phyloP scores from a whole-genome alignment of 2,888 invertebrate species.

The Cacoxenus indagator region DNA sequence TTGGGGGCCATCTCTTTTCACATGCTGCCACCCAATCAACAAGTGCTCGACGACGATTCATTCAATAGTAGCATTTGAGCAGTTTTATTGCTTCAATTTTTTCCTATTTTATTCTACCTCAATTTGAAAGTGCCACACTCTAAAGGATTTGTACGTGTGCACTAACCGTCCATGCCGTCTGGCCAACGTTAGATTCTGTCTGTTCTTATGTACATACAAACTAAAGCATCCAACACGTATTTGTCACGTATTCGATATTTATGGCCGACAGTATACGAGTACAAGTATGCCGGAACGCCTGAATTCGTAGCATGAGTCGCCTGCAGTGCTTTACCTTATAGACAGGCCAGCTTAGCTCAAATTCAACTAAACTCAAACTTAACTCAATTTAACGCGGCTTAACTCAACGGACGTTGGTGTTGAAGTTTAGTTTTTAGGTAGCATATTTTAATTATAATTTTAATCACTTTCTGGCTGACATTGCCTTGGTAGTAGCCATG shows the following conservation, averaged over 20 bases:
- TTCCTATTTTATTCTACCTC: conserved; percentile 28
- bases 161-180: not conserved
- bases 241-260: conserved; percentile 63
- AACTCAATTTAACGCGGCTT: not conserved
- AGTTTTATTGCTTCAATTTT: conserved; percentile 61
- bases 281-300: not conserved
- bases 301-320: not conserved
- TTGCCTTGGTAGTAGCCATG: not conserved
- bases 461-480: conserved; percentile 48
- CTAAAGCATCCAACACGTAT: conserved; percentile 63
- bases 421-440: conserved; percentile 31
- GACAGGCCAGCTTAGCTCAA: not conserved
- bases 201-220: not conserved
- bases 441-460: conserved; percentile 64
- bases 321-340: not conserved
- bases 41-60: conserved; percentile 43
- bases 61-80: conserved; percentile 55
- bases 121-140: conserved; percentile 27
- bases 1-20: not conserved
- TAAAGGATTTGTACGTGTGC: conserved; percentile 51
- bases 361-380: not conserved
- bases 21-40: conserved; percentile 52
- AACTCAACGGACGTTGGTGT: conserved; percentile 18
- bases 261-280: conserved; percentile 59
- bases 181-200: not conserved